Percentiles rank a stretch among this genome's conserved stretches.
Evolutionary conservation across 2,113 vertebrate species (phyloP).

Genomic region (Anguilla rostrata): DNA sequence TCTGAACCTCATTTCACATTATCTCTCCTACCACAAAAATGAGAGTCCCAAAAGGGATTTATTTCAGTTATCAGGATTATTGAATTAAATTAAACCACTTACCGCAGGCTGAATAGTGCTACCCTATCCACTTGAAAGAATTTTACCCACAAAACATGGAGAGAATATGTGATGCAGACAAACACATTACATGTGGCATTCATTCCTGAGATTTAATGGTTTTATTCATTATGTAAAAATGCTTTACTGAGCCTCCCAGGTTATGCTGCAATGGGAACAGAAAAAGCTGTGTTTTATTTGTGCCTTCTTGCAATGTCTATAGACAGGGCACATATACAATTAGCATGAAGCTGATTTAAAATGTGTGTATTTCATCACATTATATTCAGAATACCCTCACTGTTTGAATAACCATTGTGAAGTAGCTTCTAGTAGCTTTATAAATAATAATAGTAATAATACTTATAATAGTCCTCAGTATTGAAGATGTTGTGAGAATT

Average conservation of each 20-base stretch:
- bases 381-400: too few relatives aligned
- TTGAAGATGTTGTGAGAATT: too few relatives aligned
- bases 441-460: too few relatives aligned
- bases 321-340: too few relatives aligned
- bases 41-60: conserved; percentile 79
- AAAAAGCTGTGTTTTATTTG: conserved; percentile 51
- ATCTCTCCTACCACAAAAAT: conserved; percentile 74
- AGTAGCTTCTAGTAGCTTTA: too few relatives aligned
- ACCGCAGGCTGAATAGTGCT: conserved; percentile 62
- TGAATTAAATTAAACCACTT: conserved; percentile 82
- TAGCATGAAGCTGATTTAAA: too few relatives aligned
- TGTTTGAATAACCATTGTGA: too few relatives aligned
- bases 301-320: too few relatives aligned
- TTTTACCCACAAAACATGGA: conserved; percentile 47
- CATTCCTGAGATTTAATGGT: conserved; percentile 60
- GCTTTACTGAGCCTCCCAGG: conserved; percentile 48
- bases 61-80: conserved; percentile 82
- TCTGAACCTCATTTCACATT: conserved; percentile 80
- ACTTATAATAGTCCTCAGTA: too few relatives aligned
- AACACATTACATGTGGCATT: conserved; percentile 66
- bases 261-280: conserved; percentile 44
- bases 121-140: conserved; percentile 71
- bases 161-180: conserved; percentile 60
- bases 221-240: conserved; percentile 63
- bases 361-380: too few relatives aligned